A percentile compares a stretch with the other conserved stretches of the same genome.
phyloP scores from a whole-genome alignment of 2,113 vertebrate genomes.

The Rattus rattus region DNA sequence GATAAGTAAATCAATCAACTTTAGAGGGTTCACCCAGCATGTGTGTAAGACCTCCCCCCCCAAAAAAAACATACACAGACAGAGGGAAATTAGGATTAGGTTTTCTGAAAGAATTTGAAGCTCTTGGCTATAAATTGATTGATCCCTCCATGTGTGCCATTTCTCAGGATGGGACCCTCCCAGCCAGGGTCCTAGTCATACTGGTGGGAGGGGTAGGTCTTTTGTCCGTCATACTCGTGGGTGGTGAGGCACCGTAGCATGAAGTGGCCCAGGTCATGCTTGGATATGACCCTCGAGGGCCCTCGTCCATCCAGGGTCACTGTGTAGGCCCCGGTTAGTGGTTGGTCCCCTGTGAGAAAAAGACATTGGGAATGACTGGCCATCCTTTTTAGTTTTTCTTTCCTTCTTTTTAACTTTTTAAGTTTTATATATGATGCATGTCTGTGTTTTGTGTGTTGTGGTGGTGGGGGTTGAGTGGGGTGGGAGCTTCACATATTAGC shows the following conservation, averaged over 20 bases:
- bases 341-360: conserved; percentile 87
- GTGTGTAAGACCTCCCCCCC: neutral
- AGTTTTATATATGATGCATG: neutral
- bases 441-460: neutral
- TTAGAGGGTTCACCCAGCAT: neutral
- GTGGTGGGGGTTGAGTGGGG: no score
- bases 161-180: neutral
- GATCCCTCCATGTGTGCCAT: neutral
- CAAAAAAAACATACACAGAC: neutral
- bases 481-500: neutral
- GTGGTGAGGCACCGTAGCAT: conserved; percentile 92
- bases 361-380: neutral
- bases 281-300: conserved; percentile 91
- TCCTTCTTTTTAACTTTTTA: neutral
- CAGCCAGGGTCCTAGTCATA: conserved; percentile 76
- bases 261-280: conserved; percentile 93
- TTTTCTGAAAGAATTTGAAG: neutral
- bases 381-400: neutral
- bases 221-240: conserved; percentile 89
- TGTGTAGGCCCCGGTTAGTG: conserved; percentile 89
- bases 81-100: neutral
- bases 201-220: conserved; percentile 89
- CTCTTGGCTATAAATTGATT: conserved; percentile 70
- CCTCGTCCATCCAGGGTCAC: conserved; percentile 85
- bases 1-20: neutral